These are phyloP conservation scores for Chromis chromis DNA, from an alignment of 2,797 vertebrate genomes.

Conservation along the genomic window DNA sequence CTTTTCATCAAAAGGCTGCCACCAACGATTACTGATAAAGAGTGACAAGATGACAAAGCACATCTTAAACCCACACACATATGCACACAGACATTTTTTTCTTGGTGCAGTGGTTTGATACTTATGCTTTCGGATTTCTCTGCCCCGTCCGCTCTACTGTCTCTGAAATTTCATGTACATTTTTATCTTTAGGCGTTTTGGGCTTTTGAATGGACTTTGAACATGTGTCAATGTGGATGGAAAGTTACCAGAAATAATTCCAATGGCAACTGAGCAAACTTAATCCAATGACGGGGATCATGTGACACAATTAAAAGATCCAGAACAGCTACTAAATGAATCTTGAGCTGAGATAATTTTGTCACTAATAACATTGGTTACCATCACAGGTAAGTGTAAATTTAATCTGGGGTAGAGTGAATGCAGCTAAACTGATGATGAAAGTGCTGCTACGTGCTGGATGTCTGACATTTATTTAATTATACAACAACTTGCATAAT, in stretches of 20 bases:
- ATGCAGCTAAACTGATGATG: background rate
- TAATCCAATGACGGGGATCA: background rate
- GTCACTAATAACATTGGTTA: background rate
- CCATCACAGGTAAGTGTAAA: background rate
- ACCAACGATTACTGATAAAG: conserved; percentile 34
- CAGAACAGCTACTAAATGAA: background rate
- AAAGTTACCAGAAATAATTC: background rate
- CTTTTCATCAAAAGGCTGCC: conserved; percentile 38
- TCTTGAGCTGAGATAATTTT: background rate
- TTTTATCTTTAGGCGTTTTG: background rate
- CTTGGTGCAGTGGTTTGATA: background rate
- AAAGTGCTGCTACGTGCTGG: background rate
- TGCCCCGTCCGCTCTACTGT: background rate
- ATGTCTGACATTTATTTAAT: background rate
- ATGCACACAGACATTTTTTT: conserved; percentile 9
- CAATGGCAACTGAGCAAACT: background rate
- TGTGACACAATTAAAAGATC: background rate
- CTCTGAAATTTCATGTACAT: background rate
- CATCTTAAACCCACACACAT: background rate
- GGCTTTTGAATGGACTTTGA: background rate
- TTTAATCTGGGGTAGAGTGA: background rate
- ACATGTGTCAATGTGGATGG: background rate
- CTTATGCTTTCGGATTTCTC: background rate
- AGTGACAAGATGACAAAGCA: conserved; percentile 16
- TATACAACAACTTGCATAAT: background rate